phyloP scores from a whole-genome alignment of 1,140 invertebrate species.

The Drosophila murphyi region DNA sequence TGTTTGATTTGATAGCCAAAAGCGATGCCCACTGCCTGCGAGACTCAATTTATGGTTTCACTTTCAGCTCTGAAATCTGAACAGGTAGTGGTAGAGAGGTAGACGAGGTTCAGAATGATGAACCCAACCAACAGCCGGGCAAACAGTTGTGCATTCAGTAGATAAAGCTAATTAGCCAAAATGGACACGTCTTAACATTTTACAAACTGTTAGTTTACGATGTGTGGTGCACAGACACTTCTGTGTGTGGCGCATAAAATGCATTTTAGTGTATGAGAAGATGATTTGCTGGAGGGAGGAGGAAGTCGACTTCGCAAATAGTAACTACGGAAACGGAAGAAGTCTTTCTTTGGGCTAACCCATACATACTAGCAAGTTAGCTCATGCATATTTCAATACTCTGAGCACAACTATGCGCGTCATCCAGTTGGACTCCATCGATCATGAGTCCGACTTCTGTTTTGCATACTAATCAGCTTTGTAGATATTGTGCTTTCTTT shows the following conservation, averaged over 20 bases:
- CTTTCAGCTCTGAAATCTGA: slow-evolving; percentile 76
- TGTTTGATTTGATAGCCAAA: slow-evolving; percentile 71
- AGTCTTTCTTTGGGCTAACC: slow-evolving; percentile 40
- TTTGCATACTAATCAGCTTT: slow-evolving; percentile 60
- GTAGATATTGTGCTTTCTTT: slow-evolving; percentile 29
- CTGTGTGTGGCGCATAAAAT: slow-evolving; percentile 49
- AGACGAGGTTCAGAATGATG: not conserved
- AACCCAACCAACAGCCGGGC: slow-evolving; percentile 27
- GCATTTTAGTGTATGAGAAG: not conserved
- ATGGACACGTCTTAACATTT: slow-evolving; percentile 39
- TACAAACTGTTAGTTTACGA: slow-evolving; percentile 73
- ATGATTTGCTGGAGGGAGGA: no score
- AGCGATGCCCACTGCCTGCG: slow-evolving; percentile 32
- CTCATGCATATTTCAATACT: slow-evolving; percentile 71
- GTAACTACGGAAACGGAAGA: slow-evolving; percentile 71
- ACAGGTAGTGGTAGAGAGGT: slow-evolving; percentile 49
- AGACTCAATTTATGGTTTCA: slow-evolving; percentile 75
- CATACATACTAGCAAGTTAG: not conserved
- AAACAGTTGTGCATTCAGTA: slow-evolving; percentile 61
- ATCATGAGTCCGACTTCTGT: slow-evolving; percentile 37
- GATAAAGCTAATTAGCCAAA: slow-evolving; percentile 70
- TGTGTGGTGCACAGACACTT: slow-evolving; percentile 69
- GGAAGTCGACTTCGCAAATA: slow-evolving; percentile 2
- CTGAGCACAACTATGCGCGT: slow-evolving; percentile 29
- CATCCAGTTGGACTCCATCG: slow-evolving; percentile 35